These are phyloP conservation scores for Peromyscus californicus DNA, from an alignment of 2,113 vertebrate genomes.

Conservation along the genomic window DNA sequence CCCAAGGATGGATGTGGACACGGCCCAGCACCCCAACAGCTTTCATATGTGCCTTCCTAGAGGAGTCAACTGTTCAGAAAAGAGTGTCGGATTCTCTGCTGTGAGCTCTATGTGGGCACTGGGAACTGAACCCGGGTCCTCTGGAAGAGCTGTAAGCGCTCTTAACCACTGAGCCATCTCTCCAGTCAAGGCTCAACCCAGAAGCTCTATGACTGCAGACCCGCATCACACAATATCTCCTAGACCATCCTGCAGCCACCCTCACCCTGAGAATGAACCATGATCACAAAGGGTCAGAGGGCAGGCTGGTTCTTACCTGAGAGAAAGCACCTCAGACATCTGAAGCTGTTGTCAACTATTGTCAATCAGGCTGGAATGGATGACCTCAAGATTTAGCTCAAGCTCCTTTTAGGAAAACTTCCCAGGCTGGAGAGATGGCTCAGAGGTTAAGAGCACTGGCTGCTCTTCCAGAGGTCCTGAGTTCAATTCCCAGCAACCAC, in stretches of 20 bases:
- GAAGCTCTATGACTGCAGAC: background rate
- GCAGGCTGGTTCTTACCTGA: background rate
- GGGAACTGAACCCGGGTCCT: no score
- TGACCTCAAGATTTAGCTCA: background rate
- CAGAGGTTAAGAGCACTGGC: no score
- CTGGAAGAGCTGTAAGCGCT: background rate
- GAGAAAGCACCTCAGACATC: background rate
- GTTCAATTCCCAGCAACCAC: no score
- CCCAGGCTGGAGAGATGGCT: no score
- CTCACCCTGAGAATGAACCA: background rate
- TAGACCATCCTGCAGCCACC: fast-evolving
- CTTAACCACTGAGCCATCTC: background rate
- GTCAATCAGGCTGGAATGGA: no score
- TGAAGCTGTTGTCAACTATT: background rate
- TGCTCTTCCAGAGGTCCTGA: no score
- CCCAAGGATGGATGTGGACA: background rate
- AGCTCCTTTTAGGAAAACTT: no score
- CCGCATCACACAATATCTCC: no score
- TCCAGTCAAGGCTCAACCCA: background rate
- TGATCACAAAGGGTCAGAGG: background rate
- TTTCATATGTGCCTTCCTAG: no score
- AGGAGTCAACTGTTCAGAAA: background rate
- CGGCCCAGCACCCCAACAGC: fast-evolving
- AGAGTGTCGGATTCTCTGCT: background rate
- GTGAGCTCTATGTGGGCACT: background rate